phyloP scores from a whole-genome alignment of 1,140 invertebrate genomes.

The Caerostris extrusa region DNA sequence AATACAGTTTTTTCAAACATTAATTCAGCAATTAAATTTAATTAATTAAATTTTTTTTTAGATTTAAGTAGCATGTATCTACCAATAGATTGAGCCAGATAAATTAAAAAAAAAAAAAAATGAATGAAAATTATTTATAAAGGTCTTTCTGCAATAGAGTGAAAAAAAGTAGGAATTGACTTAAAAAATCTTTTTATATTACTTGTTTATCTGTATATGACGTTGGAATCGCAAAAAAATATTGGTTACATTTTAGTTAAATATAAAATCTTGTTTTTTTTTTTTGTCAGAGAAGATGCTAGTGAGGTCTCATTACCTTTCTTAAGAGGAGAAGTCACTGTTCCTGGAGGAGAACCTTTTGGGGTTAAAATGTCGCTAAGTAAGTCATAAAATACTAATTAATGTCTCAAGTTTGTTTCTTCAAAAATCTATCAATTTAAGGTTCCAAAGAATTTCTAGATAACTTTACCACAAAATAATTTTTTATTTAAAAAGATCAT shows the following conservation, averaged over 20 bases:
- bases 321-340: slow-evolving; percentile 31
- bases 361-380: not conserved
- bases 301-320: not conserved
- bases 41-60: too few relatives aligned
- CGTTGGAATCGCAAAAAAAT: too few relatives aligned
- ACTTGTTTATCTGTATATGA: too few relatives aligned
- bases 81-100: too few relatives aligned
- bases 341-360: slow-evolving; percentile 15
- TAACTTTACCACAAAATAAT: not conserved
- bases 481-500: too few relatives aligned
- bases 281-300: not conserved
- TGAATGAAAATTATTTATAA: too few relatives aligned
- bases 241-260: not conserved
- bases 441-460: not conserved
- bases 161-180: too few relatives aligned
- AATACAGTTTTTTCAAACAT: too few relatives aligned
- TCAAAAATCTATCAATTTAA: not conserved
- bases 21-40: too few relatives aligned
- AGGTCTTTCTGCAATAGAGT: too few relatives aligned
- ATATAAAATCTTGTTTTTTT: not conserved
- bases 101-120: not conserved
- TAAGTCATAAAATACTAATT: not conserved
- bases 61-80: too few relatives aligned
- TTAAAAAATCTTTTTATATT: not conserved
- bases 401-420: too few relatives aligned